Base-by-base conservation (phyloP, 2,797 vertebrate species). In the Rachycentron canadum region DNA sequence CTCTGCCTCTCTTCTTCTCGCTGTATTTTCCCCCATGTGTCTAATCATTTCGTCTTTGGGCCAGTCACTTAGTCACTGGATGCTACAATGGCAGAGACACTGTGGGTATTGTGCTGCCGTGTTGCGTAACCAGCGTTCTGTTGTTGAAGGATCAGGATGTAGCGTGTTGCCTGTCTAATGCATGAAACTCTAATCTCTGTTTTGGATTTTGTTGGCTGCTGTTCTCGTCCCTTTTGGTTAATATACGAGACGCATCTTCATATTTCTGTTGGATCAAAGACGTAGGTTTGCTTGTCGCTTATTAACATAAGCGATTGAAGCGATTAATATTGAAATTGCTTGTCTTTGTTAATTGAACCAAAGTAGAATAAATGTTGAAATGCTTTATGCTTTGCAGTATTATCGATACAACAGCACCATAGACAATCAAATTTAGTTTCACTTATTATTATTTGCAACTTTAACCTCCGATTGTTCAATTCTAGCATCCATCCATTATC, bases 1-100 rank as follows among this genome's bases (percentile, higher is more conserved):
- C 72, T 53, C 41, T 77, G 32, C 10, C 28, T 69, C 56, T 1
- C 16, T 78, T 81, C 78, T 40, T 78, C 73, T 41, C 3, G 25
- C 72, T 13, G 21, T 73, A 61, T 84, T 71, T 58, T 34, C 75
- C 73, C n/a, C 73, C 10, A 55, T 25, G 69, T 73, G 82, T 84
- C 77, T 82, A 81, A 91, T 90, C 83, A 70, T 82, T 63, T 84
- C 67, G 68, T 84, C 79, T 87, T 61, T 32, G 75, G 78, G 49
- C 69, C 84, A 76, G 81, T 84, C 70, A 52, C 28, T 86, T 64
- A 80, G 34, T 78, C 68, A 69, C 78, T 58, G 49, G 68, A 59
- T 40, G 81, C 69, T 23, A 84, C 75, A 75, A n/a, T 43, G 55
- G 52, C 69, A 71, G n/a, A 64, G 45, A 61, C 40, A 14, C 69